Evolutionary conservation across 1,140 invertebrate species (phyloP).

Genomic region (Acyrthosiphon pisum): DNA sequence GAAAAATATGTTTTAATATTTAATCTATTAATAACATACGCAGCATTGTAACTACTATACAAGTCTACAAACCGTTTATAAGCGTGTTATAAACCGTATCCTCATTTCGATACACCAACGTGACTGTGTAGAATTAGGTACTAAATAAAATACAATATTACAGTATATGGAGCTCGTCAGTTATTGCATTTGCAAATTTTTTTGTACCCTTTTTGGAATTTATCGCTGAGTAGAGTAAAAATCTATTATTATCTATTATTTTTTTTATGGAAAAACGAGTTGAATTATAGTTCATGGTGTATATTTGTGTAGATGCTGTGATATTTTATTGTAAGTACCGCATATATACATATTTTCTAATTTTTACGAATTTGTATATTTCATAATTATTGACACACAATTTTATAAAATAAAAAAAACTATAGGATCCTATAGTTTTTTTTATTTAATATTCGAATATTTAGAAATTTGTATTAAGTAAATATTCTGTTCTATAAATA

Average conservation of each 20-base stretch:
- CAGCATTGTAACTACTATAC: background rate
- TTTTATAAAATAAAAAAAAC: background rate
- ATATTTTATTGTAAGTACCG: background rate
- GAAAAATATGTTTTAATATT: constrained; percentile 16
- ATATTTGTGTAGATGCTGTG: background rate
- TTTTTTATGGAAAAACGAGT: background rate
- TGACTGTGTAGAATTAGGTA: background rate
- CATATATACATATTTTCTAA: background rate
- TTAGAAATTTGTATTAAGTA: background rate
- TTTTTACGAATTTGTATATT: background rate
- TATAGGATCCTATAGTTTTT: no score
- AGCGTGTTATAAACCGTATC: background rate
- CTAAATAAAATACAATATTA: background rate
- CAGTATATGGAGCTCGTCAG: background rate
- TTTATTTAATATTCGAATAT: no score
- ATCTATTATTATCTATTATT: no score
- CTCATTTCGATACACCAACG: background rate
- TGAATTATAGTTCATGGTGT: background rate
- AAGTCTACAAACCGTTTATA: background rate
- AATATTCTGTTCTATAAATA: background rate
- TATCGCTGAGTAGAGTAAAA: background rate
- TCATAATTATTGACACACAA: background rate
- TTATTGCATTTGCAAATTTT: background rate
- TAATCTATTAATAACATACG: background rate
- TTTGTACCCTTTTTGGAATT: background rate